phyloP scores from a whole-genome alignment of 2,888 invertebrate species.

The Lepidochrysops patricia region DNA sequence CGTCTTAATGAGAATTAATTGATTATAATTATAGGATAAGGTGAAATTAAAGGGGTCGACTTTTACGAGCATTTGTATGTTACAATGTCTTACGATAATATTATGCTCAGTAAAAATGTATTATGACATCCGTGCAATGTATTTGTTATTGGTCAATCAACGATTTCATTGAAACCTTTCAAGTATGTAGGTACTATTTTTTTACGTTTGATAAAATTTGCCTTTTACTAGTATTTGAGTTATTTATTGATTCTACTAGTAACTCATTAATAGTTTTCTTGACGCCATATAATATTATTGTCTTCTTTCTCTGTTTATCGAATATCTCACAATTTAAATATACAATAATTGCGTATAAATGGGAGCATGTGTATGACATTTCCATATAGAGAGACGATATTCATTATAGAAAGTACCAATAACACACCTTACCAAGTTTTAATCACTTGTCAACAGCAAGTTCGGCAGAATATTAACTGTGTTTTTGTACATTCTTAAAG shows the following conservation, averaged over 20 bases:
- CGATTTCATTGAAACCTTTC: too few species aligned
- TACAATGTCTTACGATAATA: not conserved
- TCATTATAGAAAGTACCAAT: not conserved
- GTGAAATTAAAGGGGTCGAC: not conserved
- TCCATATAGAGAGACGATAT: not conserved
- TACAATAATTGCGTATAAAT: not conserved
- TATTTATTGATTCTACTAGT: not conserved
- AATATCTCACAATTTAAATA: not conserved
- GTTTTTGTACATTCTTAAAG: not conserved
- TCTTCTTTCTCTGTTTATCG: not conserved
- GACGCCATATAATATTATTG: not conserved
- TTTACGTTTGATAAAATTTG: not conserved
- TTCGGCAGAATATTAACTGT: not conserved
- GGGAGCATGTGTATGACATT: not conserved
- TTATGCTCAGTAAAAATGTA: not conserved
- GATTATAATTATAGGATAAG: constrained; percentile 1
- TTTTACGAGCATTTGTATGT: not conserved
- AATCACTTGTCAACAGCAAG: not conserved
- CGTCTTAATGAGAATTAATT: constrained; percentile 11
- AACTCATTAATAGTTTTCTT: not conserved
- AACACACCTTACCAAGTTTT: not conserved
- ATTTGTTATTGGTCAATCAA: not conserved
- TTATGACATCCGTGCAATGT: not conserved
- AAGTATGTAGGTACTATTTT: not conserved
- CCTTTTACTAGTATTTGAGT: not conserved